Conservation (phyloP, 2,113 vertebrate species). For the Cochlearius cochlearius region DNA sequence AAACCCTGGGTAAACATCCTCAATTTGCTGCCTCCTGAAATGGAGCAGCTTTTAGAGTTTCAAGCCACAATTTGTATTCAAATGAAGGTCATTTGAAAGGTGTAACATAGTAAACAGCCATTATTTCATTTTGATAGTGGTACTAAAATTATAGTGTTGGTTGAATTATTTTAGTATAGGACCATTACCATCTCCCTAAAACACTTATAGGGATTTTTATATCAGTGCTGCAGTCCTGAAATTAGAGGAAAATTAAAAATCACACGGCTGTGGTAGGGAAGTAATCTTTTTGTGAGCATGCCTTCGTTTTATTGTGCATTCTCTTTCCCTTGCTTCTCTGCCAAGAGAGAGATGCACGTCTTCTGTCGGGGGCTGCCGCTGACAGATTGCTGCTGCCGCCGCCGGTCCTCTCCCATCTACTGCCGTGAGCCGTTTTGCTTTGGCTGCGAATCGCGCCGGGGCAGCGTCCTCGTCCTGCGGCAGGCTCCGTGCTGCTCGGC, state of each 20-base stretch:
- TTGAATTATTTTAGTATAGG: conserved; percentile 84
- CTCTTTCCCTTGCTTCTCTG: not conserved
- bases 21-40: conserved; percentile 67
- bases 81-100: conserved; percentile 87
- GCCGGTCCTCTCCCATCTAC: not conserved
- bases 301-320: not conserved
- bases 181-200: conserved; percentile 82
- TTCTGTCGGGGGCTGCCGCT: not conserved
- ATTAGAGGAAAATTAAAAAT: conserved; percentile 81
- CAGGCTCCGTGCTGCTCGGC: not conserved
- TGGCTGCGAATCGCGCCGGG: not conserved
- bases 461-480: not conserved
- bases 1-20: conserved; percentile 13
- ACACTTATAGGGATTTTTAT: conserved; percentile 76
- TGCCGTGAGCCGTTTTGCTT: not conserved
- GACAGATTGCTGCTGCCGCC: not conserved
- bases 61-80: conserved; percentile 79
- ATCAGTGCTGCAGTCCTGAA: conserved; percentile 64
- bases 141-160: conserved; percentile 86
- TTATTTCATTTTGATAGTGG: conserved; percentile 87
- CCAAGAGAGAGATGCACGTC: not conserved
- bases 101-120: conserved; percentile 81
- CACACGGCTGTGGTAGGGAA: conserved; percentile 46
- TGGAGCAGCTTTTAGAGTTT: conserved; percentile 73
- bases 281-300: conserved; percentile 32